phyloP scores from a whole-genome alignment of 1,140 invertebrate genomes.

The Rhagoletis zephyria region DNA sequence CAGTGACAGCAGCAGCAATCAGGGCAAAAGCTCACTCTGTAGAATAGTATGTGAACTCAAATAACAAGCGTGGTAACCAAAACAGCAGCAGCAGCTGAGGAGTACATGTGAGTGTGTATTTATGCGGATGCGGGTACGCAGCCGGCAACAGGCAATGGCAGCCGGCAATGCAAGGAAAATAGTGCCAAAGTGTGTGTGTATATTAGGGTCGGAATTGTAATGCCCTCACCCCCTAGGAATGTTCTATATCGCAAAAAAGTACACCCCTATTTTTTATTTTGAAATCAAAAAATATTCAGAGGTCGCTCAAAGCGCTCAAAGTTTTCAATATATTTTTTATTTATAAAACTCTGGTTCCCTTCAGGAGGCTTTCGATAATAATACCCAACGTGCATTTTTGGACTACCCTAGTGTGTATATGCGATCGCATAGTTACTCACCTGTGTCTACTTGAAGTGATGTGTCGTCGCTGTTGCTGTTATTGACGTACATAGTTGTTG shows the following conservation, averaged over 20 bases:
- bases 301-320: too few relatives aligned
- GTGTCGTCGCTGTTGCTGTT: neutral
- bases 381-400: neutral
- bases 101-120: neutral
- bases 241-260: too few relatives aligned
- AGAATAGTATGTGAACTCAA: neutral
- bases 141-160: neutral
- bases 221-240: too few relatives aligned
- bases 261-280: too few relatives aligned
- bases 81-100: neutral
- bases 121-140: neutral
- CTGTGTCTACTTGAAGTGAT: constrained; percentile 31
- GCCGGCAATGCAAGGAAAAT: neutral
- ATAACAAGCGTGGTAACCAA: neutral
- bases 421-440: constrained; percentile 7
- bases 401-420: neutral
- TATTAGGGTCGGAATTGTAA: neutral
- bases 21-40: neutral
- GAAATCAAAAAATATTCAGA: too few relatives aligned
- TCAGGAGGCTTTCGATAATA: too few relatives aligned
- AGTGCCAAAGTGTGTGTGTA: neutral
- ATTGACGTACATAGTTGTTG: neutral
- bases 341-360: too few relatives aligned
- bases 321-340: too few relatives aligned
- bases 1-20: neutral